Evolutionary conservation across 1,140 invertebrate genomes (phyloP).

Genomic region (Kradibia gibbosae): DNA sequence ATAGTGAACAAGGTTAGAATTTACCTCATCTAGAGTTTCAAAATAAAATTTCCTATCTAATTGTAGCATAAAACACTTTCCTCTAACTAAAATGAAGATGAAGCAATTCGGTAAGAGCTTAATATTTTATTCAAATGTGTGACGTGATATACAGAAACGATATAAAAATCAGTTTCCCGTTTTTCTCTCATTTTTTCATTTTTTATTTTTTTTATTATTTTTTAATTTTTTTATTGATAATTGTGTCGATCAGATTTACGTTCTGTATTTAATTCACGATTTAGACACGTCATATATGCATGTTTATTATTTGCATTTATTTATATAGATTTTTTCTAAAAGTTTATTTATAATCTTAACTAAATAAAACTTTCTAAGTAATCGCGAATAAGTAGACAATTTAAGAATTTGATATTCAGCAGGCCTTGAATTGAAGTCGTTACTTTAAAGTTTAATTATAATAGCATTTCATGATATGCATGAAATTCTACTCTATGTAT

Average conservation of each 20-base stretch:
- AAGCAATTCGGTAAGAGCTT: constrained; percentile 54
- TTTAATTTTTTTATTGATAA: constrained; percentile 33
- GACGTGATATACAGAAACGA: constrained; percentile 43
- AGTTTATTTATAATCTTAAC: constrained; percentile 43
- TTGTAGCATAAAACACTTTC: constrained; percentile 62
- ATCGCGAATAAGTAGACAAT: constrained; percentile 36
- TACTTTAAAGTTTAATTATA: constrained; percentile 8
- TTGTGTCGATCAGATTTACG: constrained; percentile 39
- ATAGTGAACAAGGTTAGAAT: constrained; percentile 69
- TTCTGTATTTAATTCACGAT: constrained; percentile 41
- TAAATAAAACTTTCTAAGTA: constrained; percentile 41
- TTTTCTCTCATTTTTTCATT: not conserved
- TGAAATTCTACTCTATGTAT: constrained; percentile 26
- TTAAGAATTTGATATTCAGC: constrained; percentile 30
- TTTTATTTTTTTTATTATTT: constrained; percentile 14
- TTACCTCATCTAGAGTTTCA: constrained; percentile 67
- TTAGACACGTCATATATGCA: constrained; percentile 23
- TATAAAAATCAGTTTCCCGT: constrained; percentile 36
- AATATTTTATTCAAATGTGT: constrained; percentile 45
- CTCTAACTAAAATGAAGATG: constrained; percentile 64
- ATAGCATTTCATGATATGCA: constrained; percentile 25
- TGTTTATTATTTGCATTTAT: constrained; percentile 25
- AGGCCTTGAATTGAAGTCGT: constrained; percentile 36
- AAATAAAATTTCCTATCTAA: constrained; percentile 72
- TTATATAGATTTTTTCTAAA: constrained; percentile 21